phyloP scores from a whole-genome alignment of 2,797 vertebrate genomes.

The Pangasius djambal region DNA sequence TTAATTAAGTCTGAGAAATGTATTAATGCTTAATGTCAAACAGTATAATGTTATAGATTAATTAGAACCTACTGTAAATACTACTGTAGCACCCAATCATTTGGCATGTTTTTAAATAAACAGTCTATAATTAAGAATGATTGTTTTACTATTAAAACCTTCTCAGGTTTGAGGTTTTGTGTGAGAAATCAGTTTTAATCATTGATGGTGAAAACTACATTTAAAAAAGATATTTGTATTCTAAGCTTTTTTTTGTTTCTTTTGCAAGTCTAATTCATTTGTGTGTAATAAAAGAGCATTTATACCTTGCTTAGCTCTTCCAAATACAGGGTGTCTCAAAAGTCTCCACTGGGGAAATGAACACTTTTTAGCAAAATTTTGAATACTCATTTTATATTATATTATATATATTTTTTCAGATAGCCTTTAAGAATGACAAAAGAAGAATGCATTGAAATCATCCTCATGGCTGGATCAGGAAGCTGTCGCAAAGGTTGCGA shows the following conservation, averaged over 20 bases:
- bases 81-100: slow-evolving; percentile 10
- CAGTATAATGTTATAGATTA: not conserved
- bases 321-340: too few relatives aligned
- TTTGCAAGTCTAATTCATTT: not conserved
- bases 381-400: too few relatives aligned
- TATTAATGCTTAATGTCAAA: not conserved
- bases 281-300: not conserved
- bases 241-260: not conserved
- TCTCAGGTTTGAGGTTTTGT: not conserved
- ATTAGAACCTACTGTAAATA: slow-evolving; percentile 4
- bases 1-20: not conserved
- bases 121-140: not conserved
- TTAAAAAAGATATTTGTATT: not conserved
- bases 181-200: not conserved
- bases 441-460: too few relatives aligned
- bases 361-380: too few relatives aligned
- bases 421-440: too few relatives aligned
- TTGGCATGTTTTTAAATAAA: not conserved
- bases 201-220: not conserved
- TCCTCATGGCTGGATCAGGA: too few relatives aligned
- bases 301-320: not conserved
- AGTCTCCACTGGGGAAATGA: too few relatives aligned
- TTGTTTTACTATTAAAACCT: not conserved
- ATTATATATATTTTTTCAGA: too few relatives aligned
- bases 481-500: too few relatives aligned